Conservation (phyloP, 2,797 vertebrate species). For the Smutsia temminckii region DNA sequence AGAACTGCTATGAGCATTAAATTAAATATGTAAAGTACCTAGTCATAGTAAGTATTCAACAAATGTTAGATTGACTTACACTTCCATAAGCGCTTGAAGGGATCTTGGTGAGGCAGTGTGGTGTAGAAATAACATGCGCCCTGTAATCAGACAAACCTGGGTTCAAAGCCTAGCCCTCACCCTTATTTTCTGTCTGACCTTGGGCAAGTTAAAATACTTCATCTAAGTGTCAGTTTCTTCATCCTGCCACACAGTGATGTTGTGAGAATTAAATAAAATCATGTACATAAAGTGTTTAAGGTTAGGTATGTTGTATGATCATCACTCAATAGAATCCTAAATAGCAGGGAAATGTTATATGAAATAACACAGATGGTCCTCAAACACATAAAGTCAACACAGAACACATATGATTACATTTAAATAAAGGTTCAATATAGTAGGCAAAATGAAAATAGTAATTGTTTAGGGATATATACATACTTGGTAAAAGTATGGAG, state of each 20-base stretch:
- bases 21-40: conserved; percentile 31
- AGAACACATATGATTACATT: conserved; percentile 25
- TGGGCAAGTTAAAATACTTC: conserved; percentile 32
- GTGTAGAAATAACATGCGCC: conserved; percentile 56
- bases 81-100: conserved; percentile 57
- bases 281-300: conserved; percentile 10
- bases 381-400: conserved; percentile 27
- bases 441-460: conserved; percentile 36
- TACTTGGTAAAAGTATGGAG: not conserved
- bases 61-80: conserved; percentile 50
- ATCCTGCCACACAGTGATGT: not conserved
- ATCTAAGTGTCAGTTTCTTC: conserved; percentile 43
- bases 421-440: conserved; percentile 36
- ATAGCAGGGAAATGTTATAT: conserved; percentile 29
- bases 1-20: conserved; percentile 9
- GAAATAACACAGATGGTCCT: conserved; percentile 8
- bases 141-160: conserved; percentile 64
- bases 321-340: not conserved
- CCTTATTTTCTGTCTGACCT: conserved; percentile 61
- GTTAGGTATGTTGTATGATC: not conserved
- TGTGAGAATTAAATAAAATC: conserved; percentile 30
- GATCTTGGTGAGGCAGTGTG: conserved; percentile 61
- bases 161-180: conserved; percentile 65
- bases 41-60: conserved; percentile 39
- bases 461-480: not conserved